These are phyloP conservation scores for Drosophila rubida DNA, from an alignment of 2,888 invertebrate species.

Conservation along the genomic window DNA sequence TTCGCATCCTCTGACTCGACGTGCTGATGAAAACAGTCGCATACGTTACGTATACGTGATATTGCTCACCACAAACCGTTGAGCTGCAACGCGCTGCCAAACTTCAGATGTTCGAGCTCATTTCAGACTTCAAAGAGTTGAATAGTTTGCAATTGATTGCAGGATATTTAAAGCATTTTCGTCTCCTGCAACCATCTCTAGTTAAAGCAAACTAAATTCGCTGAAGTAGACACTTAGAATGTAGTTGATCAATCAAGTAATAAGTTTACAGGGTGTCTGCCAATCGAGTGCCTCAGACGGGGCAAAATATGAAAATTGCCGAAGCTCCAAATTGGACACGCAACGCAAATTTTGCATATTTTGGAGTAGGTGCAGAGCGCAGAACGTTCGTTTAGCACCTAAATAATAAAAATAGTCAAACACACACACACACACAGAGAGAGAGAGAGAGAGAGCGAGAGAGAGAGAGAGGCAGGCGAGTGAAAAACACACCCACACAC, in stretches of 20 bases:
- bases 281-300: not conserved
- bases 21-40: not conserved
- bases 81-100: too few relatives aligned
- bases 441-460: too few relatives aligned
- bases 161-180: too few relatives aligned
- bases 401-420: constrained; percentile 35
- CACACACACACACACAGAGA: constrained; percentile 1
- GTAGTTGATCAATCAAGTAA: too few relatives aligned
- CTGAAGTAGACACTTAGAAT: too few relatives aligned
- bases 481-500: constrained; percentile 1
- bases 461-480: not conserved
- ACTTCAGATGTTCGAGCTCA: too few relatives aligned
- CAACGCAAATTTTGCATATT: not conserved
- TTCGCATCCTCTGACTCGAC: not conserved
- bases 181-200: too few relatives aligned
- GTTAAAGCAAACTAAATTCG: too few relatives aligned
- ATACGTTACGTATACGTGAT: not conserved
- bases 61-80: not conserved
- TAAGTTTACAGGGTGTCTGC: not conserved
- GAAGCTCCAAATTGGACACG: not conserved
- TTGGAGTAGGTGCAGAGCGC: constrained; percentile 3
- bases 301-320: not conserved
- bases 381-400: constrained; percentile 52
- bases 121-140: too few relatives aligned
- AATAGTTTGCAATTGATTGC: too few relatives aligned